Evolutionary conservation across 2,797 vertebrate genomes (phyloP).

Genomic region (Propithecus deckenii): DNA sequence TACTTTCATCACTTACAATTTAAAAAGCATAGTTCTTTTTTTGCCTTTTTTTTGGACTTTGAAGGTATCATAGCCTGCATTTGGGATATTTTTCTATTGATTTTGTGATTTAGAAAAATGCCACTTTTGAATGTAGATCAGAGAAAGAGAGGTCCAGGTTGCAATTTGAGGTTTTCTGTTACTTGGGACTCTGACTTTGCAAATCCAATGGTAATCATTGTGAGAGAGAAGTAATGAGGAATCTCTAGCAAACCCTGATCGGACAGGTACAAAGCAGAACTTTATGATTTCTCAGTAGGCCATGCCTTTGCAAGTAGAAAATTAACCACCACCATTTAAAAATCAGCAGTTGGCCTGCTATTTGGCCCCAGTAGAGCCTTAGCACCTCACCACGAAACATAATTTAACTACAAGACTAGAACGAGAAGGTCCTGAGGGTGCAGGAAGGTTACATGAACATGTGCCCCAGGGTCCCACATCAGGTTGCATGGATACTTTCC

Average conservation of each 20-base stretch:
- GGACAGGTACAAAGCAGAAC: not conserved
- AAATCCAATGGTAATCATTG: not conserved
- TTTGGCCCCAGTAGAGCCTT: no score
- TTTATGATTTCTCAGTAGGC: not conserved
- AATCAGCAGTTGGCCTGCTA: not conserved
- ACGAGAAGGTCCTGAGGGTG: not conserved
- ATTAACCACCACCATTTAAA: not conserved
- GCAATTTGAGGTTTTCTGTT: not conserved
- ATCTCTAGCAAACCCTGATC: not conserved
- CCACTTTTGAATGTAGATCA: not conserved
- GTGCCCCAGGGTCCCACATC: accelerated
- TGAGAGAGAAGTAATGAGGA: not conserved
- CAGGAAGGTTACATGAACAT: not conserved
- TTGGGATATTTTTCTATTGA: not conserved
- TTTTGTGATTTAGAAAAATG: not conserved
- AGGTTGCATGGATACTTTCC: not conserved
- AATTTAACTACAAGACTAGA: not conserved
- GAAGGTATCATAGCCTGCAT: not conserved
- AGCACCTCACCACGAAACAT: not conserved
- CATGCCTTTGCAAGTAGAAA: not conserved
- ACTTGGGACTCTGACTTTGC: not conserved
- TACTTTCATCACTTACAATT: not conserved
- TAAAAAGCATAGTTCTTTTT: not conserved
- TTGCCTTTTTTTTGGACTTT: not conserved
- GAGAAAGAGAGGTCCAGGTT: not conserved